phyloP scores from a whole-genome alignment of 2,113 vertebrate genomes.

The Ancistrus triradiatus region DNA sequence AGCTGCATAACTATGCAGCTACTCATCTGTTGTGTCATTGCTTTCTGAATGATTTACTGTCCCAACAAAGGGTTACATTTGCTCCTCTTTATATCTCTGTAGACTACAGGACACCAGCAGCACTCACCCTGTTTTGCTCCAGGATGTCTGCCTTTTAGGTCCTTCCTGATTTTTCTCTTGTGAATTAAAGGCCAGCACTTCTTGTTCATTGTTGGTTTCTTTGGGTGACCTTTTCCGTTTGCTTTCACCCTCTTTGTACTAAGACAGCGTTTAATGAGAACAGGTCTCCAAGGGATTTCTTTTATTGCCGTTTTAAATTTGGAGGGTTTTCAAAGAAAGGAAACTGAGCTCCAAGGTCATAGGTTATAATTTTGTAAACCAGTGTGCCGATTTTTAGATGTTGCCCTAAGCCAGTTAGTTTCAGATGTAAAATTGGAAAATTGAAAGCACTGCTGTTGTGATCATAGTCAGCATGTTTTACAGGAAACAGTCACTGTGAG shows the following conservation, averaged over 20 bases:
- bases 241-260: no score
- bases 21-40: no score
- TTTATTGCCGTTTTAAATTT: slow-evolving; percentile 6
- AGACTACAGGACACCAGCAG: no score
- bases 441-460: slow-evolving; percentile 6
- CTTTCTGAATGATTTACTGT: no score
- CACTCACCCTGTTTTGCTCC: no score
- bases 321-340: not conserved
- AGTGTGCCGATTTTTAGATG: slow-evolving; percentile 34
- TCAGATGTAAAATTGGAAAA: not conserved
- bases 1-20: no score
- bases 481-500: not conserved
- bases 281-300: not conserved
- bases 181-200: not conserved
- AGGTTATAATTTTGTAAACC: slow-evolving; percentile 32
- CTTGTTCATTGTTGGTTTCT: no score
- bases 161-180: no score
- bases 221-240: no score
- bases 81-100: no score
- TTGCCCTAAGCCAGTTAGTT: slow-evolving; percentile 16
- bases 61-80: no score
- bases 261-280: not conserved
- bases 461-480: slow-evolving; percentile 4
- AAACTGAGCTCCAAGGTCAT: not conserved
- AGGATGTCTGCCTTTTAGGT: no score